Evolutionary conservation across 2,888 invertebrate species (phyloP).

Genomic region (Catocala nupta): DNA sequence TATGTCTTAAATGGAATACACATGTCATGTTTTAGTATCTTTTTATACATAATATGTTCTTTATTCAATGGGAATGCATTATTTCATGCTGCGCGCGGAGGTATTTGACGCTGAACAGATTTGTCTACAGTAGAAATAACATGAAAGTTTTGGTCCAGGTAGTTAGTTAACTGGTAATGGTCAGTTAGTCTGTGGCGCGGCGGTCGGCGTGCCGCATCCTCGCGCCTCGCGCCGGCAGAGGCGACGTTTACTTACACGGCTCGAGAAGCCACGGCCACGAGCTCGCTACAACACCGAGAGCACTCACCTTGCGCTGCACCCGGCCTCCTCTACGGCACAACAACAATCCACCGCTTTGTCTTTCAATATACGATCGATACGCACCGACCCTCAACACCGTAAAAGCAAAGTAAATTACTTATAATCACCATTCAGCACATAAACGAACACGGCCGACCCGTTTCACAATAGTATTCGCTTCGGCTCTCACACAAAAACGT

Average conservation of each 20-base stretch:
- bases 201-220: constrained; percentile 41
- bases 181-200: constrained; percentile 45
- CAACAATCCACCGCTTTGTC: constrained; percentile 81
- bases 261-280: constrained; percentile 27
- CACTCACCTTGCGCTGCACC: constrained; percentile 71
- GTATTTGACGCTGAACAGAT: too few relatives aligned
- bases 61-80: not conserved
- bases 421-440: constrained; percentile 85
- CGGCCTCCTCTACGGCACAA: constrained; percentile 65
- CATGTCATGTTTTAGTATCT: not conserved
- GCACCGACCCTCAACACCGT: constrained; percentile 79
- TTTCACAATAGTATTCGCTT: constrained; percentile 72
- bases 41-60: constrained; percentile 10
- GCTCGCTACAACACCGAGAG: constrained; percentile 43
- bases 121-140: too few relatives aligned
- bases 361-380: constrained; percentile 82
- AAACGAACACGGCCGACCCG: constrained; percentile 78
- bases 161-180: constrained; percentile 18
- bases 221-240: constrained; percentile 31
- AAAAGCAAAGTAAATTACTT: constrained; percentile 84
- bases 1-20: not conserved
- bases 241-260: constrained; percentile 40
- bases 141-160: too few relatives aligned
- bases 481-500: constrained; percentile 70
- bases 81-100: too few relatives aligned